Conservation (phyloP, 2,888 invertebrate species). For the Iphiclides podalirius region DNA sequence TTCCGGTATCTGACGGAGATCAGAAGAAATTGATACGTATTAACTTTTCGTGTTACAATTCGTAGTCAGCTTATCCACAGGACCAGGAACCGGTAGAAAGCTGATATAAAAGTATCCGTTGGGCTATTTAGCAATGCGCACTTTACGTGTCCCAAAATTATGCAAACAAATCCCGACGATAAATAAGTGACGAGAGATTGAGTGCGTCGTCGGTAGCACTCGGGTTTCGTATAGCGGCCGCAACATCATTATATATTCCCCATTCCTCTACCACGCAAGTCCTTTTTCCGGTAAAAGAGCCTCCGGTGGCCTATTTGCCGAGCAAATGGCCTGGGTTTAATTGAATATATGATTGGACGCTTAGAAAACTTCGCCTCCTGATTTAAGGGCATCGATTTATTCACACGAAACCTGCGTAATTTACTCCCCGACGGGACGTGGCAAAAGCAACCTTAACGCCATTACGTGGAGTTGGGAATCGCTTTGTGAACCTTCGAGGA, state of each 20-base stretch:
- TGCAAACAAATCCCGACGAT: neutral
- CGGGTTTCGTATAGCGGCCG: neutral
- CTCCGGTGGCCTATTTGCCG: conserved; percentile 22
- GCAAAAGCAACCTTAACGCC: neutral
- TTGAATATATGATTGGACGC: conserved; percentile 26
- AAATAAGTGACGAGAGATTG: too few relatives aligned
- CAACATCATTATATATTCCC: conserved; percentile 20
- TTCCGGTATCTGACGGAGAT: too few relatives aligned
- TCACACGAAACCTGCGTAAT: conserved; percentile 24
- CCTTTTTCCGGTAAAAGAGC: conserved; percentile 18
- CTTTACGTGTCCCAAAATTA: neutral
- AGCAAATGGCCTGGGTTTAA: conserved; percentile 24
- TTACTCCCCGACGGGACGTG: neutral
- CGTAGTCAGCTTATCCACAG: too few relatives aligned
- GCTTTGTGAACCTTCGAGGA: neutral
- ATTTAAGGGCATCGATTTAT: conserved; percentile 25
- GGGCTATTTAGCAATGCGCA: too few relatives aligned
- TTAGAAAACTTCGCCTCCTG: conserved; percentile 25
- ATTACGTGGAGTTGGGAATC: neutral
- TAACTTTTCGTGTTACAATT: too few relatives aligned
- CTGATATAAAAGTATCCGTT: too few relatives aligned
- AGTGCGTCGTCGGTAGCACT: conserved; percentile 10
- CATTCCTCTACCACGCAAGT: conserved; percentile 16
- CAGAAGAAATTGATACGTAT: too few relatives aligned
- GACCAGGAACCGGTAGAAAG: too few relatives aligned